Evolutionary conservation across 2,888 invertebrate species (phyloP), one percentile per base, ranked within the genome.

Genomic region (Pollenia griseotomentosa): DNA sequence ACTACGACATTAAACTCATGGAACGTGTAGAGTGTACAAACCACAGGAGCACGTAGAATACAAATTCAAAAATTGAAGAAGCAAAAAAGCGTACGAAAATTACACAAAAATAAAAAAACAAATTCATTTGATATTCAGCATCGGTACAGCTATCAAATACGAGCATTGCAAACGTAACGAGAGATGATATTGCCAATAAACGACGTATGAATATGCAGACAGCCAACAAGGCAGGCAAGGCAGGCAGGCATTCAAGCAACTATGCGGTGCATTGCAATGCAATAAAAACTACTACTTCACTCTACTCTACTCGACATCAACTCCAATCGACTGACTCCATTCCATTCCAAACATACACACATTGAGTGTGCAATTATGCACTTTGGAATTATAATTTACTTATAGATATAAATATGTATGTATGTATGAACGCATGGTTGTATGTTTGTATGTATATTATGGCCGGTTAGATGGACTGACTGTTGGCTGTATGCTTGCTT

Each of bases 321-420:
- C 85, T 81, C 63, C 75, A 79, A 83, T 65, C 77, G 61, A 66
- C 51, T 68, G 48, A 65, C 82, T 59, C 81, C 73, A 80, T 63
- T 59, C 73, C 78, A 86, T 70, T 75, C 80, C 83, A 77, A 71
- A 74, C 68, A 61, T 70, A 84, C 77, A 77, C 61, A 82, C 57
- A 83, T 57, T 57, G 70, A 83, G 77, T 83, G 83, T 84, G 84
- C 84, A 87, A 82, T 87, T 87, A 87, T 87, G 81, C 81, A 87
- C 87, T 87, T 87, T 84, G 79, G 84, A 84, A 87, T 87, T 87
- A 87, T 87, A 87, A 87, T 87, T 87, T 87, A 87, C 87, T 87
- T 84, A 87, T 74, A 77, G 71, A 80, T 73, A 71, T 78, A 74
- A 68, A 55, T 78, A 66, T 40, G 63, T 14, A 61, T 44, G 61